These are phyloP conservation scores for Lamellibrachia columna DNA, from an alignment of 2,888 invertebrate genomes.

Conservation along the genomic window DNA sequence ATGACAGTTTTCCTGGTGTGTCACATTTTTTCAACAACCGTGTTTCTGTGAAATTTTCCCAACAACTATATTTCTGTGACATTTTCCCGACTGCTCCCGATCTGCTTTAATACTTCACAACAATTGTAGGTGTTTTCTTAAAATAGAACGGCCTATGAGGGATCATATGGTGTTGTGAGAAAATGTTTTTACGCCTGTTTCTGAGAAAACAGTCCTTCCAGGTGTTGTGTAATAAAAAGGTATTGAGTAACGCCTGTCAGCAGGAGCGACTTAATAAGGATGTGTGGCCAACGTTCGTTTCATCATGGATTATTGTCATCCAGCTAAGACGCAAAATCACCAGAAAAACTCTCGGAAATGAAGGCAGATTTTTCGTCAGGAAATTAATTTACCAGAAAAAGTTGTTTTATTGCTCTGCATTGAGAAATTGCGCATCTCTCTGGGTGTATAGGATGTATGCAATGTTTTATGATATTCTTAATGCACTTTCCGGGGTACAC, in stretches of 20 bases:
- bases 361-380: neutral
- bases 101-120: neutral
- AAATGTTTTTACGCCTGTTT: neutral
- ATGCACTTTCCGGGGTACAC: neutral
- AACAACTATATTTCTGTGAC: neutral
- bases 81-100: neutral
- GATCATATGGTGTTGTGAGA: neutral
- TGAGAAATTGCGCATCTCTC: neutral
- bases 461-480: neutral
- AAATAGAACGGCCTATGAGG: neutral
- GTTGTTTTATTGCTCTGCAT: neutral
- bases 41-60: neutral
- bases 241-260: neutral
- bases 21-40: neutral
- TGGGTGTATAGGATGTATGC: neutral
- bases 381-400: neutral
- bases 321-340: neutral
- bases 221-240: neutral
- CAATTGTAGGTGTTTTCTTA: neutral
- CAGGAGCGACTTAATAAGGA: too few species aligned
- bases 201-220: neutral
- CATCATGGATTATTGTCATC: neutral
- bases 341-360: neutral
- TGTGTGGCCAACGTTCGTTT: neutral
- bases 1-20: neutral